These are phyloP conservation scores for Sebastes schlegelii DNA, from an alignment of 2,113 vertebrate genomes.

Conservation along the genomic window DNA sequence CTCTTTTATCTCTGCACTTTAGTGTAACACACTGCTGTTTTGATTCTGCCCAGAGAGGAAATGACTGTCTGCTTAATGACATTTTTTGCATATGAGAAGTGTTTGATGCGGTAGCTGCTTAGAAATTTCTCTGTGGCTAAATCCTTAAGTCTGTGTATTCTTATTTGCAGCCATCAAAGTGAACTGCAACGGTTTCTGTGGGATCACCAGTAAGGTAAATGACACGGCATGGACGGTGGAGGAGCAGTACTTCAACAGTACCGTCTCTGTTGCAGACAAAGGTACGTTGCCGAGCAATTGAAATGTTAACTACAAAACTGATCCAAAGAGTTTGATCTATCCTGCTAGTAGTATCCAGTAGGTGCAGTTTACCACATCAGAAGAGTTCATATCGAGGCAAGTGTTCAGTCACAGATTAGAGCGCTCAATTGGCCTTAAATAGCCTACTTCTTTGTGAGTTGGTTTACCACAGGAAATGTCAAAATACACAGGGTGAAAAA, in stretches of 20 bases:
- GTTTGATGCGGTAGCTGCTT: neutral
- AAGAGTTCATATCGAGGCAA: neutral
- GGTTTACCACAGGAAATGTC: neutral
- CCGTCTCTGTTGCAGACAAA: slow-evolving; percentile 91
- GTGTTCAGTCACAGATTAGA: neutral
- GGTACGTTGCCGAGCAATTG: slow-evolving; percentile 74
- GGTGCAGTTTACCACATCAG: neutral
- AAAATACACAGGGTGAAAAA: neutral
- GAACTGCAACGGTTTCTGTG: slow-evolving; percentile 92
- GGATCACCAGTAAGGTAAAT: slow-evolving; percentile 90
- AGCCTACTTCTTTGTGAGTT: neutral
- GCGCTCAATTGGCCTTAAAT: neutral
- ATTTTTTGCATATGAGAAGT: neutral
- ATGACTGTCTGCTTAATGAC: neutral
- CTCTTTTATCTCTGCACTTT: neutral
- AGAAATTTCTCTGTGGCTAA: neutral
- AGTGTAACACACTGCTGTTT: neutral
- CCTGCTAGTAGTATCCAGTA: neutral
- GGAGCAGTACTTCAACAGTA: slow-evolving; percentile 95
- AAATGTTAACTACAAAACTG: neutral
- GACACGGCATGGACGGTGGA: slow-evolving; percentile 87
- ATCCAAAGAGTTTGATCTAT: neutral
- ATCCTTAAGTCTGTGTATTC: neutral
- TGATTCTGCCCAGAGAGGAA: neutral
- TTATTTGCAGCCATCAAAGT: slow-evolving; percentile 90